These are phyloP conservation scores for Todiramphus saurophagus DNA, from an alignment of 2,113 vertebrate species.

Conservation along the genomic window DNA sequence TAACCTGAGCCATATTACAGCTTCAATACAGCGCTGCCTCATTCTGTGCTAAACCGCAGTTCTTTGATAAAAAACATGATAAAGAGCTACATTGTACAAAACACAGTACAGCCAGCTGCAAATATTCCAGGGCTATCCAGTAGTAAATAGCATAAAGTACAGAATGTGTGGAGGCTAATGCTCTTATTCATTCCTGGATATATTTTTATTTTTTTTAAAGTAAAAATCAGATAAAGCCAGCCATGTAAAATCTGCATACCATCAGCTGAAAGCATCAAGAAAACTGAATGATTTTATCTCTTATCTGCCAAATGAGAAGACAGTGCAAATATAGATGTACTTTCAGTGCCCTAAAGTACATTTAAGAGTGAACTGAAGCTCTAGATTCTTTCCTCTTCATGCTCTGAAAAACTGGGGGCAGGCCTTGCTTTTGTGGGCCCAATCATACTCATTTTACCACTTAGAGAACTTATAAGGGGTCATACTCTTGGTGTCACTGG, in stretches of 20 bases:
- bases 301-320: slow-evolving; percentile 6
- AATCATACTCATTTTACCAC: not conserved
- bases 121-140: slow-evolving; percentile 57
- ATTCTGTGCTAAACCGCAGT: slow-evolving; percentile 28
- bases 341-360: slow-evolving; percentile 13
- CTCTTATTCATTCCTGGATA: slow-evolving; percentile 41
- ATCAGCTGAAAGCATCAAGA: slow-evolving; percentile 45
- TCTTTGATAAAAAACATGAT: slow-evolving; percentile 49
- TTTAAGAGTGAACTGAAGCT: not conserved
- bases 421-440: not conserved
- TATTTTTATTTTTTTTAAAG: not conserved
- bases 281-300: not conserved
- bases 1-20: slow-evolving; percentile 50
- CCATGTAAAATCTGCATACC: slow-evolving; percentile 41
- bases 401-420: not conserved
- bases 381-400: not conserved
- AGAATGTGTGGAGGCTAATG: slow-evolving; percentile 52
- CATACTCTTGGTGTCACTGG: not conserved
- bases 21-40: slow-evolving; percentile 33
- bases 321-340: slow-evolving; percentile 36
- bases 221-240: slow-evolving; percentile 10
- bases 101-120: slow-evolving; percentile 60
- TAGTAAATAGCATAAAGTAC: slow-evolving; percentile 55
- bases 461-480: not conserved
- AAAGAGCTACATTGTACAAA: slow-evolving; percentile 61